A percentile compares a stretch with the other conserved stretches of the same genome.
phyloP scores from a whole-genome alignment of 2,797 vertebrate genomes.

The Liparis tanakae region DNA sequence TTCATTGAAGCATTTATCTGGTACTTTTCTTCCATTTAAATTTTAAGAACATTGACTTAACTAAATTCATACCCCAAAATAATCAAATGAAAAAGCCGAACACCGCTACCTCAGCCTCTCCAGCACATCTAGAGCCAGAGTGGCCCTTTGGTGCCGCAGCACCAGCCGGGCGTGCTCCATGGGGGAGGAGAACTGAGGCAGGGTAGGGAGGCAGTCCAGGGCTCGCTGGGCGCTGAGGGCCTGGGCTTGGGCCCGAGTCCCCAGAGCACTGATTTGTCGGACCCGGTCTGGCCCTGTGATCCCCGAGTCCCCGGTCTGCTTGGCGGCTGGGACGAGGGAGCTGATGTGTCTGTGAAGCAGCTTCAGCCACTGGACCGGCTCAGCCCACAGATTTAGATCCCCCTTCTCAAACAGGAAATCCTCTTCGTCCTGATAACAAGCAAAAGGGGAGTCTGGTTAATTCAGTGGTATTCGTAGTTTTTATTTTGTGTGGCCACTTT shows the following conservation, averaged over 20 bases:
- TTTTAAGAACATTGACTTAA: neutral
- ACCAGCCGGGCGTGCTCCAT: conserved; percentile 84
- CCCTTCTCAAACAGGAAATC: conserved; percentile 94
- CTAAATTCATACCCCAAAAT: neutral
- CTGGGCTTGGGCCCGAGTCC: conserved; percentile 66
- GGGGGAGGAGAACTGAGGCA: conserved; percentile 88
- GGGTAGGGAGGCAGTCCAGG: conserved; percentile 79
- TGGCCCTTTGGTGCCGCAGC: conserved; percentile 83
- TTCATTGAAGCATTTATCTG: conserved; percentile 10
- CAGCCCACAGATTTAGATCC: conserved; percentile 93
- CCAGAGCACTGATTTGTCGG: conserved; percentile 66
- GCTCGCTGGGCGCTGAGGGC: conserved; percentile 60
- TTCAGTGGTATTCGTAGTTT: no score
- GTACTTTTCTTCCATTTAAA: neutral
- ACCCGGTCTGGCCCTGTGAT: conserved; percentile 17
- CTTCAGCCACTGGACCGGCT: conserved; percentile 86
- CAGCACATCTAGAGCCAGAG: conserved; percentile 80
- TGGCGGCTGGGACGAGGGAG: conserved; percentile 70
- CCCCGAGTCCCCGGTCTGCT: conserved; percentile 28
- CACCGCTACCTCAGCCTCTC: conserved; percentile 52
- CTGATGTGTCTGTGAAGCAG: conserved; percentile 85
- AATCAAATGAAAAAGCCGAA: neutral
- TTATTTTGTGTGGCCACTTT: neutral
- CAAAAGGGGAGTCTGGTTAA: conserved; percentile 9
- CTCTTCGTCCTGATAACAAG: conserved; percentile 85